Conservation (phyloP, 2,797 vertebrate species). For the Pogoniulus pusillus region DNA sequence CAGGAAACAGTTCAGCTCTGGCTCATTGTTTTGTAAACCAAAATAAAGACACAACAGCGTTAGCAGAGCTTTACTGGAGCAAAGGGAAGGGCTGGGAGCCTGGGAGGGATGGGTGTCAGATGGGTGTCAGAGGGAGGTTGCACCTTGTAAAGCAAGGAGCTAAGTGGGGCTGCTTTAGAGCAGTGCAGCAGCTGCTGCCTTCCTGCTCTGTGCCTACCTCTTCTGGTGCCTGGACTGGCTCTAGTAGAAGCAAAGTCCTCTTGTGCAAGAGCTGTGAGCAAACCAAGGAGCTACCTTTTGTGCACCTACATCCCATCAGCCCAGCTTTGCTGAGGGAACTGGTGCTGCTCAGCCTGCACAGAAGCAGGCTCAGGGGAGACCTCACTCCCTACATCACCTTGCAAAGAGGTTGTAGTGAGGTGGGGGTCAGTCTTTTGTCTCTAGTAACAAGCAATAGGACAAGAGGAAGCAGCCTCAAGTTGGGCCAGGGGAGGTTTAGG, state of each 20-base stretch:
- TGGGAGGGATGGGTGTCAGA: not conserved
- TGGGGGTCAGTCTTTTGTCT: not conserved
- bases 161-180: fast-evolving
- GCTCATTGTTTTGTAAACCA: not conserved
- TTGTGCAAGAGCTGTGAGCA: not conserved
- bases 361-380: not conserved
- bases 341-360: not conserved
- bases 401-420: not conserved
- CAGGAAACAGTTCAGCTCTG: not conserved
- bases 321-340: not conserved
- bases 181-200: fast-evolving
- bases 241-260: not conserved
- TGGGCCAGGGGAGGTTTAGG: no score
- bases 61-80: fast-evolving
- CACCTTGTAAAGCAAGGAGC: fast-evolving
- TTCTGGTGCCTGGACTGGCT: not conserved
- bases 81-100: not conserved
- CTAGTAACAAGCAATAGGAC: not conserved
- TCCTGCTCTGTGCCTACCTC: not conserved
- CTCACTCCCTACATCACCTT: not conserved
- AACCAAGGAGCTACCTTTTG: fast-evolving
- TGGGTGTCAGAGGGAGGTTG: no score
- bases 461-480: not conserved
- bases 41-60: fast-evolving
- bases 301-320: fast-evolving